These are phyloP conservation scores for Callinectes sapidus DNA, from an alignment of 2,888 invertebrate genomes.

Conservation along the genomic window DNA sequence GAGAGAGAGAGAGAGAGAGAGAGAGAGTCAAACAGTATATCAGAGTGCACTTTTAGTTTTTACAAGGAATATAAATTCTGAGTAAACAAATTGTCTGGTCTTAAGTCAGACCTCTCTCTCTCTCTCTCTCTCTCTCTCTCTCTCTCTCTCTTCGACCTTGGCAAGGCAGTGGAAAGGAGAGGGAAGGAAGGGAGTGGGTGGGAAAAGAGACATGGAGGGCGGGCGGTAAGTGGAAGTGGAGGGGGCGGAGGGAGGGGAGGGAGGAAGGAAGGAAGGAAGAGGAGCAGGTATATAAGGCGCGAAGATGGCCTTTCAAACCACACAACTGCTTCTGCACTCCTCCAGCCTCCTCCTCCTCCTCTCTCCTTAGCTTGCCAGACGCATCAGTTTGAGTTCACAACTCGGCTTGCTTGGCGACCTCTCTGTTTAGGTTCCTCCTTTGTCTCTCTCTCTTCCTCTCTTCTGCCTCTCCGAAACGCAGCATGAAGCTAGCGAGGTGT, in stretches of 20 bases:
- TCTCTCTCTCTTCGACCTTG: slow-evolving; percentile 38
- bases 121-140: slow-evolving; percentile 41
- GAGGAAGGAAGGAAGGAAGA: slow-evolving; percentile 34
- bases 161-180: slow-evolving; percentile 19
- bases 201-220: neutral
- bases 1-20: no score
- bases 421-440: neutral
- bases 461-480: neutral
- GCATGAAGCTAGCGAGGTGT: neutral
- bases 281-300: slow-evolving; percentile 26
- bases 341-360: neutral
- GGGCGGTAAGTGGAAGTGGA: neutral
- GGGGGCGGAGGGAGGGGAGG: neutral
- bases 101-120: slow-evolving; percentile 10
- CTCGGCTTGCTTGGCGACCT: neutral
- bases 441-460: neutral
- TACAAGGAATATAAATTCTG: no score
- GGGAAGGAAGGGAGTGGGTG: neutral
- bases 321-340: slow-evolving; percentile 6
- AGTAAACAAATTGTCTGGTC: no score
- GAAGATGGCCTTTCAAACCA: neutral
- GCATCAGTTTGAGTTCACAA: neutral
- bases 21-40: no score
- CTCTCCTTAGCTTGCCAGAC: neutral
- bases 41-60: neutral